Conservation (phyloP, 2,113 vertebrate genomes). For the Micronisus gabar region DNA sequence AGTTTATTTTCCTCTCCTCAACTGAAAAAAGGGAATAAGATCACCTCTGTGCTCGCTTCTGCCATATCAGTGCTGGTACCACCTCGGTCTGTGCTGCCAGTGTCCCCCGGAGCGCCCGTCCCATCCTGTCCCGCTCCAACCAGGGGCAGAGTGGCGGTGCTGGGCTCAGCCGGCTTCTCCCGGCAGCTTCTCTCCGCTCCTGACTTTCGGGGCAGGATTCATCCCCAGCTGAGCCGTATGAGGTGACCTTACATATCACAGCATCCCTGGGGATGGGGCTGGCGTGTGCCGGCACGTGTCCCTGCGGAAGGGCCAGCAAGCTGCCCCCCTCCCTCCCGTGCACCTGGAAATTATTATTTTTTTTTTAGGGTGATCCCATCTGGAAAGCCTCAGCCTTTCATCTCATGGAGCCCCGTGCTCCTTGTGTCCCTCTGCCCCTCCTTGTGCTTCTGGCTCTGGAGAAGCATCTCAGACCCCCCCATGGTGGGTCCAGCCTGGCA, state of each 20-base stretch:
- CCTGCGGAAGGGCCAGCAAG: background rate
- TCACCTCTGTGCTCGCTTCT: background rate
- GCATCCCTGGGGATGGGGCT: background rate
- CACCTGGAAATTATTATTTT: background rate
- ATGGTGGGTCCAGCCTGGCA: background rate
- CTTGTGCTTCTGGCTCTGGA: background rate
- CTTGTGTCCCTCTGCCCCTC: background rate
- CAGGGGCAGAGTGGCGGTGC: background rate
- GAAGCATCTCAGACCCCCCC: background rate
- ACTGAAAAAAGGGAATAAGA: conserved; percentile 23
- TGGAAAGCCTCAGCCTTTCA: conserved; percentile 26
- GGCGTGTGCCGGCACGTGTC: background rate
- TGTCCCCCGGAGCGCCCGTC: background rate
- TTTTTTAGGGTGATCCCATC: background rate
- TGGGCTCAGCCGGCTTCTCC: background rate
- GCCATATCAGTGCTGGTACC: background rate
- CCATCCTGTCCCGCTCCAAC: background rate
- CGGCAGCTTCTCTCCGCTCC: background rate
- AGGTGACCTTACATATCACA: conserved; percentile 14
- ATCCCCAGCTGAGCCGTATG: background rate
- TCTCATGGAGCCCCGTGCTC: background rate
- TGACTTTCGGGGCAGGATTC: background rate
- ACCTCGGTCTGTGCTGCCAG: background rate
- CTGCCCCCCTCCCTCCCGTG: too few relatives aligned
- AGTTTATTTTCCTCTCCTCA: background rate